Evolutionary conservation across 2,113 vertebrate genomes (phyloP).

Genomic region (Macroglossus sobrinus): DNA sequence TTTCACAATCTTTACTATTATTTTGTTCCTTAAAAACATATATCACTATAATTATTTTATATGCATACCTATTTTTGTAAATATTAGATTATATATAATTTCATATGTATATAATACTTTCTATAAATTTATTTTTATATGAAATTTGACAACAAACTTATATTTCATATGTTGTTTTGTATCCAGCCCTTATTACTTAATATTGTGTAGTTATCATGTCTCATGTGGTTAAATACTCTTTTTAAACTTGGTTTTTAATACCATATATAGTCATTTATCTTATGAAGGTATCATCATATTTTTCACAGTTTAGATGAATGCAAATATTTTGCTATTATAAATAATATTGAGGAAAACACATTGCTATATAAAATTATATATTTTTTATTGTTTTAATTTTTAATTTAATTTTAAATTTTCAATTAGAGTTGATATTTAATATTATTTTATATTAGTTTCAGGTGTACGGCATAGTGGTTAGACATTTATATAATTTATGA

Average conservation of each 20-base stretch:
- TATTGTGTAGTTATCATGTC: neutral
- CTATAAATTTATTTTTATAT: neutral
- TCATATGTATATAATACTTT: neutral
- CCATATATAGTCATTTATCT: neutral
- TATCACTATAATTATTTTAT: neutral
- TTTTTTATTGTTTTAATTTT: too few species aligned
- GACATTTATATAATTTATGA: too few species aligned
- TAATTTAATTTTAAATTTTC: too few species aligned
- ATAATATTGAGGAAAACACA: neutral
- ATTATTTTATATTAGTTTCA: too few species aligned
- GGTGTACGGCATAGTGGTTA: too few species aligned
- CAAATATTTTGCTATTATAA: neutral
- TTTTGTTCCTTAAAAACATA: neutral
- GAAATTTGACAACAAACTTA: neutral
- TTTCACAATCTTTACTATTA: neutral
- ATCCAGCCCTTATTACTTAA: neutral
- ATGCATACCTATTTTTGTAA: neutral
- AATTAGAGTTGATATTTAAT: too few species aligned
- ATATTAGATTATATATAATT: neutral
- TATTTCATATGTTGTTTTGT: conserved; percentile 20
- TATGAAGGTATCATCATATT: neutral
- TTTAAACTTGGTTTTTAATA: conserved; percentile 10
- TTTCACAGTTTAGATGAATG: neutral
- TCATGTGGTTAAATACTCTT: neutral
- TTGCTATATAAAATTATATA: neutral